phyloP scores from a whole-genome alignment of 2,113 vertebrate species.

The Salvelinus sp. region DNA sequence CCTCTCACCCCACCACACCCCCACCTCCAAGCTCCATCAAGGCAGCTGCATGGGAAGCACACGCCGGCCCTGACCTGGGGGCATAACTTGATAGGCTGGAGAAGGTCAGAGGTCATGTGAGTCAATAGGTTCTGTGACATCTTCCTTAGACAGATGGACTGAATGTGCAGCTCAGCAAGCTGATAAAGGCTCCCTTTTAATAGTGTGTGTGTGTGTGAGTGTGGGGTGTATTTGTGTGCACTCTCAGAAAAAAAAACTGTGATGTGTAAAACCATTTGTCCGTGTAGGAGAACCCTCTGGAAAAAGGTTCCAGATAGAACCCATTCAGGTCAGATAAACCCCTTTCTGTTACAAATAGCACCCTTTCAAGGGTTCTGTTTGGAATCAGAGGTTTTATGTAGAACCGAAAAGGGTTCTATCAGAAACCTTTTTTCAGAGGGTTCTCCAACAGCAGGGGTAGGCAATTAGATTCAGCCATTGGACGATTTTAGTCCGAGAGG shows the following conservation, averaged over 20 bases:
- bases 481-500: too few relatives aligned
- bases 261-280: not conserved
- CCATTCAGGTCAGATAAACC: too few relatives aligned
- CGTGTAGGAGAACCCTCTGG: not conserved
- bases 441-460: too few relatives aligned
- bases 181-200: not conserved
- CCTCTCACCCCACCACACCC: not conserved
- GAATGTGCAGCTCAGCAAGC: not conserved
- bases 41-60: constrained; percentile 25
- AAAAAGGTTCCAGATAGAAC: too few relatives aligned
- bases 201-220: too few relatives aligned
- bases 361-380: too few relatives aligned
- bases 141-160: constrained; percentile 32
- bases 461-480: too few relatives aligned
- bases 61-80: constrained; percentile 20
- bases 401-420: too few relatives aligned
- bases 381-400: too few relatives aligned
- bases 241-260: too few relatives aligned
- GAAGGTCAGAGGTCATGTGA: constrained; percentile 32
- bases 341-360: too few relatives aligned
- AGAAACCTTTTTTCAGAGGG: too few relatives aligned
- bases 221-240: not conserved
- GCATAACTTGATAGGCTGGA: constrained; percentile 16
- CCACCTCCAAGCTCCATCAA: not conserved
- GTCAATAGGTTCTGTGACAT: constrained; percentile 25